phyloP scores from a whole-genome alignment of 2,797 vertebrate species.

The Natrix natrix region DNA sequence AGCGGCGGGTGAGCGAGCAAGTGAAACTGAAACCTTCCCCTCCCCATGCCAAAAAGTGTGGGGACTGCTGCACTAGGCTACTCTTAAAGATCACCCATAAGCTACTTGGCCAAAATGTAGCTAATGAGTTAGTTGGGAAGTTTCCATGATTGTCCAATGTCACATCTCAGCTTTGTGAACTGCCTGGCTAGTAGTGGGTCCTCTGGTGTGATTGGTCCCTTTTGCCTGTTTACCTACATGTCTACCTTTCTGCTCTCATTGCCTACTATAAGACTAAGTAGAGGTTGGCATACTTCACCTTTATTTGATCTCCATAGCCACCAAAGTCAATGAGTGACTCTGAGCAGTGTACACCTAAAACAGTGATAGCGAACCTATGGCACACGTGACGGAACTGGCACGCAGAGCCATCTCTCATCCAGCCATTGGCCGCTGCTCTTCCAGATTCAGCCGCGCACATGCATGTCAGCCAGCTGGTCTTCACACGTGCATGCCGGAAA shows the following conservation, averaged over 20 bases:
- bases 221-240: background rate
- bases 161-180: background rate
- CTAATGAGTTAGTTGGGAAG: background rate
- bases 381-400: no score
- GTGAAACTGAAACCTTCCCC: background rate
- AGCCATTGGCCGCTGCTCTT: no score
- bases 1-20: accelerated
- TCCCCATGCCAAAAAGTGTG: background rate
- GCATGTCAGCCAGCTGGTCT: no score
- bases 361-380: no score
- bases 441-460: no score
- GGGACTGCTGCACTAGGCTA: background rate
- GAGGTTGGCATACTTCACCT: background rate
- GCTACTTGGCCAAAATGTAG: background rate
- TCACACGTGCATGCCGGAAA: no score
- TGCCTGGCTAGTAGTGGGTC: background rate
- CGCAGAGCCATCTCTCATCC: no score
- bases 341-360: no score
- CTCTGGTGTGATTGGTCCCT: background rate
- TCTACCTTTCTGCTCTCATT: background rate
- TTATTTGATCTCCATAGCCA: background rate
- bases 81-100: background rate
- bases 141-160: background rate
- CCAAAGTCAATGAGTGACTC: no score
- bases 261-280: background rate